Conservation (phyloP, 2,113 vertebrate species). For the Burhinus bistriatus region DNA sequence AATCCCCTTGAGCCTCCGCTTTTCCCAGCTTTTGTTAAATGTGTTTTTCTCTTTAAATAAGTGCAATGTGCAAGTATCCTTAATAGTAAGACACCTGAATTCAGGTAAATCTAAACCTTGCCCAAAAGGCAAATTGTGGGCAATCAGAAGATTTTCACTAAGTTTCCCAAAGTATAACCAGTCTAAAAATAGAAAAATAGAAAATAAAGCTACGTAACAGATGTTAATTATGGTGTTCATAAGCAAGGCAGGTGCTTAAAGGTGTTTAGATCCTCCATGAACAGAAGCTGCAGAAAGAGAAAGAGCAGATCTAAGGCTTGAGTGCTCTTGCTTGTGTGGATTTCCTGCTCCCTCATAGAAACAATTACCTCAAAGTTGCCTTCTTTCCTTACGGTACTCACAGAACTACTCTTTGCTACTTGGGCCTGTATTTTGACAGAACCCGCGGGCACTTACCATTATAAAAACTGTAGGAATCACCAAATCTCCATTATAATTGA, state of each 20-base stretch:
- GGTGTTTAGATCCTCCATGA: background rate
- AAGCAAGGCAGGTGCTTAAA: background rate
- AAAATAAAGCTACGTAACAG: background rate
- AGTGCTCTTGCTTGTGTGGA: background rate
- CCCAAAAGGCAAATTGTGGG: background rate
- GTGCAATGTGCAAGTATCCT: background rate
- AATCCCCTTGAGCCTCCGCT: background rate
- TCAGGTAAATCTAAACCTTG: background rate
- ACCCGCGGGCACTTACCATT: background rate
- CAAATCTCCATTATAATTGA: background rate
- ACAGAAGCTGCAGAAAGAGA: background rate
- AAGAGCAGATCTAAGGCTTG: background rate
- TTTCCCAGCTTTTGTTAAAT: background rate
- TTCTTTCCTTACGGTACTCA: background rate
- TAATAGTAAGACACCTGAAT: background rate
- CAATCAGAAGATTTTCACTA: background rate
- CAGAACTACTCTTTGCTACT: background rate
- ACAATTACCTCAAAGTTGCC: background rate
- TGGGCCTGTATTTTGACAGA: background rate
- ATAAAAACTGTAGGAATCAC: background rate
- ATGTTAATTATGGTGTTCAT: background rate
- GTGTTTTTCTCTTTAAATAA: background rate
- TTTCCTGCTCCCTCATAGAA: background rate
- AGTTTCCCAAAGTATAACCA: background rate
- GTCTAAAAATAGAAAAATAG: background rate